Evolutionary conservation across 1,140 invertebrate genomes (phyloP), one percentile per base, ranked within the genome.

Genomic region (Anastrepha ludens): DNA sequence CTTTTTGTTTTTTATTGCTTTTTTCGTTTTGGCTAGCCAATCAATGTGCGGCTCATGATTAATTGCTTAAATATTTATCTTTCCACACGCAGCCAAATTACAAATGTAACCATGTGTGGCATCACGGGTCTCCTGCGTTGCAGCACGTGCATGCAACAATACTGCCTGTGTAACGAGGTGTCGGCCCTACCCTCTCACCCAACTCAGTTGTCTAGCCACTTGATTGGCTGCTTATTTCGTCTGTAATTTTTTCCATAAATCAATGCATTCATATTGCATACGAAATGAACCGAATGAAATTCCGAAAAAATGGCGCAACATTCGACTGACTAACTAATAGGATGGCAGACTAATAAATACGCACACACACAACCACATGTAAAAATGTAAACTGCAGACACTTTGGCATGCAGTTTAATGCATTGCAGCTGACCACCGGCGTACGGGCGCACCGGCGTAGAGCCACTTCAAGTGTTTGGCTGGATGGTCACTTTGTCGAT

Each of bases 231-330:
- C 60, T 15, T 62, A 62, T 8, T 62, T 67, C 6, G 29, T 67
- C 20, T 41, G 29, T 39, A 39, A 39, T 39, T 20, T 67, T 67
- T 67, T n/a, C 64, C 64, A 39, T 67, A 67, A 67, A 67, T 67
- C 64, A 67, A 41, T 67, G 64, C 29, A 67, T 67, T 67, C 64
- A 67, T 41, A 67, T 11, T 41, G 64, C 64, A 67, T 67, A 67
- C 64, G 29, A 67, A 67, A 67, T 67, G 29, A 41, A 41, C 29
- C 64, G 39, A 67, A 67, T 67, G 64, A 67, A 67, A 67, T 67
- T 39, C 64, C 64, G 39, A 29, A 39, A 39, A 67, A 55, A 41
- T 55, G 50, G 50, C 50, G 6, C 50, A 55, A 55, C 50, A 55
- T 55, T 6, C 11, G 50, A 55, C 50, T 55, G 50, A 67, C 11